Evolutionary conservation across 2,113 vertebrate species (phyloP).

Genomic region (Oreochromis niloticus): DNA sequence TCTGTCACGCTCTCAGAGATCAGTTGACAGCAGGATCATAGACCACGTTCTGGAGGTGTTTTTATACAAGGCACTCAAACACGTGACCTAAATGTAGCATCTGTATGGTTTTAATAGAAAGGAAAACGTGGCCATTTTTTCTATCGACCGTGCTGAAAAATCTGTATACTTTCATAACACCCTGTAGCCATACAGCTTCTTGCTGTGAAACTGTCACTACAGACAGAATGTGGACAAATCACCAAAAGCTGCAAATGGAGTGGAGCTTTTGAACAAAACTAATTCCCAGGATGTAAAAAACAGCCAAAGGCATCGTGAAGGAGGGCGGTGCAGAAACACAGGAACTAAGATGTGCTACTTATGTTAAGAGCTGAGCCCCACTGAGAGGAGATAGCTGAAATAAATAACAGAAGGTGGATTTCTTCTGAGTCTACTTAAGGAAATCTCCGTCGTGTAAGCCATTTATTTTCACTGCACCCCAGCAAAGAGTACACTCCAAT

Average conservation of each 20-base stretch:
- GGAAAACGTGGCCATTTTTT: background rate
- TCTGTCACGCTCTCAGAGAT: accelerated
- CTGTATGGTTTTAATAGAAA: background rate
- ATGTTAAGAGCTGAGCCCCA: background rate
- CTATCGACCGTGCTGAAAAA: background rate
- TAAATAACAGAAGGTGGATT: constrained; percentile 37
- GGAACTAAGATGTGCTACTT: background rate
- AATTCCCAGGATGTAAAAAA: background rate
- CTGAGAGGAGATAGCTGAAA: background rate
- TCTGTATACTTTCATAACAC: accelerated
- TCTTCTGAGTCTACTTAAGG: constrained; percentile 25
- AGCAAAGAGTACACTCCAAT: background rate
- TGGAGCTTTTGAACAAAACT: background rate
- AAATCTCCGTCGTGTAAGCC: constrained; percentile 14
- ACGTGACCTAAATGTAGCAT: background rate
- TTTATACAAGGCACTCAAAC: accelerated
- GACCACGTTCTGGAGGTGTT: background rate
- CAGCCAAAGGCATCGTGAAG: background rate
- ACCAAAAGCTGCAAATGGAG: background rate
- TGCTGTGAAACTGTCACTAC: background rate
- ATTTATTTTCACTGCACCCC: constrained; percentile 10
- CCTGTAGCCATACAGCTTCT: background rate
- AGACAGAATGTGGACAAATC: background rate
- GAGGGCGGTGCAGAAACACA: background rate
- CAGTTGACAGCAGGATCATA: background rate